Conservation (phyloP, 1,140 invertebrate species). For the Reticulitermes speratus region DNA sequence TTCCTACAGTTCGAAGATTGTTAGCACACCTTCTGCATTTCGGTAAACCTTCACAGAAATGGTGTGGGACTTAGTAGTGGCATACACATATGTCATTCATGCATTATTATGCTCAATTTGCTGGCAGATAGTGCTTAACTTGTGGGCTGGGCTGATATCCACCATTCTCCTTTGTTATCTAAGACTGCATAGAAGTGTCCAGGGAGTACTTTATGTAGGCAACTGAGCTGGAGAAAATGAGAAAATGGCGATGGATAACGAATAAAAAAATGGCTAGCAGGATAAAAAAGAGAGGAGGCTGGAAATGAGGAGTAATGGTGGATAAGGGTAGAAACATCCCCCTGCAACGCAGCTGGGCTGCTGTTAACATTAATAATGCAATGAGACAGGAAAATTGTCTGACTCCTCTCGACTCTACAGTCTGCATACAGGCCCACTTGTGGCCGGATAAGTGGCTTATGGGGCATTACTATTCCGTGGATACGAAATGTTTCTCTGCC, state of each 20-base stretch:
- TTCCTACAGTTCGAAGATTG: no score
- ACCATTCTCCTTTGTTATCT: constrained; percentile 6
- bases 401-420: background rate
- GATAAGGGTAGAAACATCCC: constrained; percentile 10
- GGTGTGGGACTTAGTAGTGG: background rate
- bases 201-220: constrained; percentile 14
- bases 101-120: constrained; percentile 12
- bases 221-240: background rate
- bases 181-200: background rate
- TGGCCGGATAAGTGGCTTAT: background rate
- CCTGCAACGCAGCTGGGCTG: constrained; percentile 13
- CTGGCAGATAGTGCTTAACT: constrained; percentile 4
- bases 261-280: constrained; percentile 5
- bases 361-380: constrained; percentile 19
- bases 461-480: background rate
- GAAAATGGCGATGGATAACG: background rate
- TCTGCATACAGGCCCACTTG: background rate
- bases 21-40: no score
- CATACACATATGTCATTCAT: background rate
- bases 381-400: constrained; percentile 2
- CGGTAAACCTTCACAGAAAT: no score
- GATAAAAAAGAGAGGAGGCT: background rate
- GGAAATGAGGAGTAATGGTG: constrained; percentile 17
- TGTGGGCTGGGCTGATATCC: background rate
- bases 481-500: no score